Evolutionary conservation across 2,113 vertebrate genomes (phyloP), one percentile per base, ranked within the genome.

Genomic region (Helogale parvula): DNA sequence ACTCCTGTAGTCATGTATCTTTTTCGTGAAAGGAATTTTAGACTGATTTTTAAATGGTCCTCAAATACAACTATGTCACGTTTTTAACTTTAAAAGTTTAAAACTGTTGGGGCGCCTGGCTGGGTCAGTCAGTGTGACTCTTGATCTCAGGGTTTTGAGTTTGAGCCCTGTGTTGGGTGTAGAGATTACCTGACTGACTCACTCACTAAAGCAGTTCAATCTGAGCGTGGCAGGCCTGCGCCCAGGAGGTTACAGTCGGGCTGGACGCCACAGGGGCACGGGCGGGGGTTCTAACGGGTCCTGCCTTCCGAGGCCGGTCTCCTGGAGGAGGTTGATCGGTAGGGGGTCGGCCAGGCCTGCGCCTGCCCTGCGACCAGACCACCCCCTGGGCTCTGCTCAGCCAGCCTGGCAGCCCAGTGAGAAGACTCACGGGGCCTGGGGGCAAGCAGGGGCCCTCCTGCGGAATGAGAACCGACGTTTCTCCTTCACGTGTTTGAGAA

Each of bases 211-310:
- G 10, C 35, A 50, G 1, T 86, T 72, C 21, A 41, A 5, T 83
- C 57, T 71, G 68, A 90, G 52, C 66, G 1, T 21, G 14, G 47
- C 33, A 14, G 52, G 79, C n/a, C 1, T 21, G 15, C 54, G 54
- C 23, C 27, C 71, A 35, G 50, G 79, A 84, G 66, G 25, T 71
- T 9, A 31, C 1, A 84, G 77, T 21, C 11, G 33, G 66, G 5
- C 16, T 6, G 2, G 60, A 5, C 71, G 86, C 11, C 13, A 2
- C 0, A 0, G 19, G 12, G 29, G 47, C 12, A 2, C 16, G 2
- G 69, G 60, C 35, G 19, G 2, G 7, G 27, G 2, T 52, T 72
- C 52, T 13, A 0, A 15, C 74, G 29, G 68, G 21, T 7, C 80
- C 52, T 38, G 25, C 68, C n/a, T 15, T n/a, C 52, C 16, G 54